phyloP scores from a whole-genome alignment of 2,113 vertebrate species.

The Hucho hucho region DNA sequence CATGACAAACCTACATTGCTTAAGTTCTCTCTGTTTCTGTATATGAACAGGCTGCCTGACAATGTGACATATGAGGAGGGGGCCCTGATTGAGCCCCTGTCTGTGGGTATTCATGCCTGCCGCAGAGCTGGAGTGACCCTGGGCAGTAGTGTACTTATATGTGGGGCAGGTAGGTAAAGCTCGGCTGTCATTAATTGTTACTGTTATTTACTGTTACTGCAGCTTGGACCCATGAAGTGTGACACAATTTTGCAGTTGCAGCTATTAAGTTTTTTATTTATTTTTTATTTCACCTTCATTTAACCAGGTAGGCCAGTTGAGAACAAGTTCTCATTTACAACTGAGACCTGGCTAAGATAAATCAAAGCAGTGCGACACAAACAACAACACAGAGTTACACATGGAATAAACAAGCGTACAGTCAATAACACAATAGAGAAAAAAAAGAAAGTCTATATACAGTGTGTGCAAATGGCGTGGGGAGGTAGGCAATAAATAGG shows the following conservation, averaged over 20 bases:
- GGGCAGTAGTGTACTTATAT: constrained; percentile 87
- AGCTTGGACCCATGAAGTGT: background rate
- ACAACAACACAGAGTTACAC: too few relatives aligned
- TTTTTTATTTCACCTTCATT: too few relatives aligned
- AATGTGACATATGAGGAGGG: constrained; percentile 95
- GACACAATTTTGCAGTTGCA: background rate
- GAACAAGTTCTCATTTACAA: too few relatives aligned
- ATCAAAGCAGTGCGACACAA: too few relatives aligned
- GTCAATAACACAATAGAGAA: too few relatives aligned
- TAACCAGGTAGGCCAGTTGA: too few relatives aligned
- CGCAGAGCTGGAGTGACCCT: constrained; percentile 83
- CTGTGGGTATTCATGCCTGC: constrained; percentile 94
- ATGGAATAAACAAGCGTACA: too few relatives aligned
- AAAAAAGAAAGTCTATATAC: too few relatives aligned
- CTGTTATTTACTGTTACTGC: background rate
- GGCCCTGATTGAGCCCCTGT: constrained; percentile 93
- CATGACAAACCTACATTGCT: background rate
- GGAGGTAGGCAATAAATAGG: too few relatives aligned
- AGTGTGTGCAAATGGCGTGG: too few relatives aligned
- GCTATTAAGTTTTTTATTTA: background rate
- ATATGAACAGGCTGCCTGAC: constrained; percentile 83
- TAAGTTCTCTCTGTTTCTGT: background rate
- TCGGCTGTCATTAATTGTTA: background rate
- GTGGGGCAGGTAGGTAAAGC: constrained; percentile 91
- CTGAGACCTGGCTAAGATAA: too few relatives aligned